Conservation (phyloP, 2,888 invertebrate genomes). For the Eupithecia subumbrata region DNA sequence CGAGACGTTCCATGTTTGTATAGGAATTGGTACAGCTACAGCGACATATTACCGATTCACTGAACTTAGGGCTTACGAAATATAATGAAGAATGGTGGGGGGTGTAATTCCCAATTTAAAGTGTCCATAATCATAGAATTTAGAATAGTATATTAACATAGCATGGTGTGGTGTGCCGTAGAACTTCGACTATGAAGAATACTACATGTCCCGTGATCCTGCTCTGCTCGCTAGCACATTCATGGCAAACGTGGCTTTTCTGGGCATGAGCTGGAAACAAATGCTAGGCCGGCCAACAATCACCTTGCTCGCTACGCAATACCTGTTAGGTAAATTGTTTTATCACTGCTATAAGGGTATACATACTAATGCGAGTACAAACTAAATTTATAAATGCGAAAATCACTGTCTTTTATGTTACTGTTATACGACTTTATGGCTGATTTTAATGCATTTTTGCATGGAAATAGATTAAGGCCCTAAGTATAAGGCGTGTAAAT, state of each 20-base stretch:
- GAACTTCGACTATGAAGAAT: constrained; percentile 96
- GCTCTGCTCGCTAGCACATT: constrained; percentile 97
- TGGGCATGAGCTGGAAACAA: constrained; percentile 98
- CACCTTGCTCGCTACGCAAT: constrained; percentile 93
- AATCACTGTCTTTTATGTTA: background rate
- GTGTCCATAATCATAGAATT: background rate
- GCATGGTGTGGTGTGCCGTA: constrained; percentile 81
- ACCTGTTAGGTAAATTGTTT: constrained; percentile 89
- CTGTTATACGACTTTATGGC: background rate
- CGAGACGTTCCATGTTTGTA: background rate
- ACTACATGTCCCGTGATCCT: constrained; percentile 98
- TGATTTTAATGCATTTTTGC: background rate
- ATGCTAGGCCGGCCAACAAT: constrained; percentile 98
- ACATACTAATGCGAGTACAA: background rate
- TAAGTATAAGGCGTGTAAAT: background rate
- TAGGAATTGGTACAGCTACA: background rate
- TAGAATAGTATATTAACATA: constrained; percentile 47
- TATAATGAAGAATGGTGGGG: background rate
- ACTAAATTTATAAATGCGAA: background rate
- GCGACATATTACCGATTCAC: background rate
- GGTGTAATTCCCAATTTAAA: background rate
- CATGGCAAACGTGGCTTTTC: constrained; percentile 96
- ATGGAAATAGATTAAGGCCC: background rate
- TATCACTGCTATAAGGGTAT: constrained; percentile 9
- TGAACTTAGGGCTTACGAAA: background rate